Evolutionary conservation across 2,797 vertebrate species (phyloP), one percentile per base, ranked within the genome.

Genomic region (Meriones psammophilus): DNA sequence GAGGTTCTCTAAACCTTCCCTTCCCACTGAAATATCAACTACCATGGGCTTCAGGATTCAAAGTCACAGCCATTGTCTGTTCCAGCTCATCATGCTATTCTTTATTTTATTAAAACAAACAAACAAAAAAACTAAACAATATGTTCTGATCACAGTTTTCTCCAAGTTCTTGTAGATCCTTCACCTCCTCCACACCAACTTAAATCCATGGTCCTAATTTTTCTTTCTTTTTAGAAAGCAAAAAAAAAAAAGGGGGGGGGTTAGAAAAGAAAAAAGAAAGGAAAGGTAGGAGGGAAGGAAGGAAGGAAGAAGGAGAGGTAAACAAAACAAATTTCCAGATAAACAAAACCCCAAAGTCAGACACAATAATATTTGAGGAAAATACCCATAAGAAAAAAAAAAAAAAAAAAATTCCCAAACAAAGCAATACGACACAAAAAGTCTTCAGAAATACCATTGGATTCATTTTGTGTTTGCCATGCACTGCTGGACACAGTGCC

Each of bases 21-120:
- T 92, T 96, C 95, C 89, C 88, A 77, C 92, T 95, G 91, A 97
- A 97, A 89, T 81, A 80, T 28, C n/a, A 68, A 94, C 68, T 95
- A 91, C 88, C n/a, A 64, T 92, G 83, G 83, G 85, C 84, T 92
- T 87, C 66, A 42, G 13, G 50, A 92, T 90, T 81, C 92, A 96
- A 97, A 96, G 88, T 69, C 64, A 87, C 36, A 92, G 18, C 73
- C 68, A 58, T 36, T 76, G 68, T 86, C 83, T 89, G 9, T 86
- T 93, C 66, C 79, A 96, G 74, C 56, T 69, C 0, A 15, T 62
- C 91, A 46, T 89, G 89, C 64, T 83, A 89, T 68, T 62, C 26
- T 83, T 9, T 83, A 30, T 83, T 84, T 83, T 39, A 66, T 66
- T 68, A 46, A 50, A 46, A 84, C 68, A 68, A 68, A 20, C 50